Conservation (phyloP, 92 coral and sea anemone genomes). For the Palythoa grandiflora region DNA sequence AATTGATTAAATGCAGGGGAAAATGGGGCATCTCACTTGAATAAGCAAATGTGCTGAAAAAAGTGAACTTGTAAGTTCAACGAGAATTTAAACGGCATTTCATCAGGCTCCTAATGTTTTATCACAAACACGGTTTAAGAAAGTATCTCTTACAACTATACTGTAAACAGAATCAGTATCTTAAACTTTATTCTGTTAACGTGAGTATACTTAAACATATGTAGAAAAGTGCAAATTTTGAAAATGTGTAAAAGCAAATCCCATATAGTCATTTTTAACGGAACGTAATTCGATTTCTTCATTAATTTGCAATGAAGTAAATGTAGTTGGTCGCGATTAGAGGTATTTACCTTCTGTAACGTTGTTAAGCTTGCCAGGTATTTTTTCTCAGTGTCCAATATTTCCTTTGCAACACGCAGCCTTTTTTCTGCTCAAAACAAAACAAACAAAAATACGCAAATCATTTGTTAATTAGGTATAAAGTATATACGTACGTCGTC, state of each 20-base stretch:
- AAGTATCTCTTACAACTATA: no score
- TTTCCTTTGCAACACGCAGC: slow-evolving; percentile 88
- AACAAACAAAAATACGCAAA: background rate
- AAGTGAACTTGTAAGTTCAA: background rate
- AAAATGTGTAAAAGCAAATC: no score
- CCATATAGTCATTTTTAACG: no score
- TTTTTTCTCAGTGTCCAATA: slow-evolving; percentile 93
- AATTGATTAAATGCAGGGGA: background rate
- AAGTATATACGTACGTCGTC: background rate
- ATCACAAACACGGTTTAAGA: background rate
- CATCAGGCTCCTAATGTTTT: background rate
- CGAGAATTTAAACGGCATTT: background rate
- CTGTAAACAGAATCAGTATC: no score
- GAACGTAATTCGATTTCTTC: no score
- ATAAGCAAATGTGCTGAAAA: background rate
- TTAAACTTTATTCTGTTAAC: background rate
- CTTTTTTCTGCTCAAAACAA: slow-evolving; percentile 77
- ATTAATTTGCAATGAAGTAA: background rate
- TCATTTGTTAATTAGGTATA: background rate
- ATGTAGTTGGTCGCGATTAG: background rate
- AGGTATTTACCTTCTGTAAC: slow-evolving; percentile 80
- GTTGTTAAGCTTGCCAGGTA: slow-evolving; percentile 89
- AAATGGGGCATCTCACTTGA: background rate
- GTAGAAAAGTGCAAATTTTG: background rate
- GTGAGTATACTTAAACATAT: background rate